A percentile compares a stretch with the other conserved stretches of the same genome.
These are phyloP conservation scores for Dryas iulia DNA, from an alignment of 1,140 invertebrate genomes.

Conservation along the genomic window DNA sequence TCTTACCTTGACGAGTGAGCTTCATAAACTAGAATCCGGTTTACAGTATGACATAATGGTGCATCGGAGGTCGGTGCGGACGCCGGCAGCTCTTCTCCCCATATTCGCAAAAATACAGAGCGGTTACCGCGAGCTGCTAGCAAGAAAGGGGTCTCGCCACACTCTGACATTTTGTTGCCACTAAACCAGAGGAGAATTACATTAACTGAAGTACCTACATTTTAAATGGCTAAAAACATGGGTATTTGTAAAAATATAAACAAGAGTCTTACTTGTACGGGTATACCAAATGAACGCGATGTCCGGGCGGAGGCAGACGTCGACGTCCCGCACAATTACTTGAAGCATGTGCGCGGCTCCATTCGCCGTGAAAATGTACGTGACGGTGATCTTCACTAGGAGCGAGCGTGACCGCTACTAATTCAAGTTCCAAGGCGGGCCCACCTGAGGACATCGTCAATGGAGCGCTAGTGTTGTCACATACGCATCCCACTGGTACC, in stretches of 20 bases:
- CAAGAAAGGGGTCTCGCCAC: slow-evolving; percentile 87
- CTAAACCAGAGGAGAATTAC: no score
- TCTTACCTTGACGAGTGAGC: slow-evolving; percentile 80
- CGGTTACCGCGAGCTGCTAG: slow-evolving; percentile 87
- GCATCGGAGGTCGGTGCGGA: slow-evolving; percentile 64
- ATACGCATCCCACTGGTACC: slow-evolving; percentile 84
- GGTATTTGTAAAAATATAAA: no score
- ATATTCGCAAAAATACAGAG: slow-evolving; percentile 87
- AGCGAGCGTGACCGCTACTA: slow-evolving; percentile 78
- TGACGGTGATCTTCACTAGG: slow-evolving; percentile 86
- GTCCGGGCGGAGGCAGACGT: slow-evolving; percentile 83
- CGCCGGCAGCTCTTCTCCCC: slow-evolving; percentile 80
- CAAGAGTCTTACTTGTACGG: slow-evolving; percentile 77
- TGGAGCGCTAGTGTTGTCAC: slow-evolving; percentile 81
- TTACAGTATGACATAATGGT: slow-evolving; percentile 83
- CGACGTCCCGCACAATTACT: slow-evolving; percentile 46
- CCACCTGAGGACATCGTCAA: slow-evolving; percentile 44
- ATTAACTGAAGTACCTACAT: no score
- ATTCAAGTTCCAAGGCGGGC: slow-evolving; percentile 65
- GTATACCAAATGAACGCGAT: slow-evolving; percentile 80
- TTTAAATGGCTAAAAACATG: no score
- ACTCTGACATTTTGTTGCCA: slow-evolving; percentile 81
- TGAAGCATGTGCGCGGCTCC: slow-evolving; percentile 73
- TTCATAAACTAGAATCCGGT: slow-evolving; percentile 83
- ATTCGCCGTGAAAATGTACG: slow-evolving; percentile 85